Percentiles rank a stretch among this genome's conserved stretches.
These are phyloP conservation scores for Andrena bicolor DNA, from an alignment of 2,888 invertebrate genomes.

Conservation along the genomic window DNA sequence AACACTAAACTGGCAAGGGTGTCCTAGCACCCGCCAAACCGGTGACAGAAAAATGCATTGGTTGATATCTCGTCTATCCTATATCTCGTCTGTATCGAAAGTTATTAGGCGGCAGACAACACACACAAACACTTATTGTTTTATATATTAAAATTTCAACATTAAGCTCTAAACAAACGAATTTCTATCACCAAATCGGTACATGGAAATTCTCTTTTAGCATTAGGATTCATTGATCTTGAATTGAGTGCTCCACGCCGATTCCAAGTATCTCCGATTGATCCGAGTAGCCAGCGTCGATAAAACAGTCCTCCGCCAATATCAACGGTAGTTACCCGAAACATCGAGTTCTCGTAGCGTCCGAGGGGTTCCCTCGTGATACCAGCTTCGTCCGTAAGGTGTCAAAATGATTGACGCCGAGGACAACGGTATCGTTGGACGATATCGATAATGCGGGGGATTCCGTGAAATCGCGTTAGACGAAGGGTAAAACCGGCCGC, in stretches of 20 bases:
- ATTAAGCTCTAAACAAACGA: no score
- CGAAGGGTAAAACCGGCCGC: neutral
- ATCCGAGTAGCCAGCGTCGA: neutral
- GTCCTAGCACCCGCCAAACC: no score
- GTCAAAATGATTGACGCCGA: neutral
- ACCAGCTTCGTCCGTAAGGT: conserved; percentile 1
- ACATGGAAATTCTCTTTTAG: neutral
- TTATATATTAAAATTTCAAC: no score
- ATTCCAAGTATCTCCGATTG: neutral
- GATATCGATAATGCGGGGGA: conserved; percentile 17
- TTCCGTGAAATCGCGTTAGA: neutral
- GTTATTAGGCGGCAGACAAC: no score
- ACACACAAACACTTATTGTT: no score
- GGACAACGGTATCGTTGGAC: conserved; percentile 19
- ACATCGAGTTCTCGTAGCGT: neutral
- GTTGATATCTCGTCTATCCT: no score
- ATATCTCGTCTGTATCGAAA: no score
- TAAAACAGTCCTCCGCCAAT: neutral
- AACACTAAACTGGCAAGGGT: no score
- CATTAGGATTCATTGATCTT: neutral
- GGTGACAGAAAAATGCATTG: no score
- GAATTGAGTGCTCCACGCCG: neutral
- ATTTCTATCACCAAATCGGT: neutral
- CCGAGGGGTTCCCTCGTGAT: neutral
- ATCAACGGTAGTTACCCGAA: conserved; percentile 3